Conservation (phyloP, 2,113 vertebrate genomes). For the Sakesphorus luctuosus region DNA sequence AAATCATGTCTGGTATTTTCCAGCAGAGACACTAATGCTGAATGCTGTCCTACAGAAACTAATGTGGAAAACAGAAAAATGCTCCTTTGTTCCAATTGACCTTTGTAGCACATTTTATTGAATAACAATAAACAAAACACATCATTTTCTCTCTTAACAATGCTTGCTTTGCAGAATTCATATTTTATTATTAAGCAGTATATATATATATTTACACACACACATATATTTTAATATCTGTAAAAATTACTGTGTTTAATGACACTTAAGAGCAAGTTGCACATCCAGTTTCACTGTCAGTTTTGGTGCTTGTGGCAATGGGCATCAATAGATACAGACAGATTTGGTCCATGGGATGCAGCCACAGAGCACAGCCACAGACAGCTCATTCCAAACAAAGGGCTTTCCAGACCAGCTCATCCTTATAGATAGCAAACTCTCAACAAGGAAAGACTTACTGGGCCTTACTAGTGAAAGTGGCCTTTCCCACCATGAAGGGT, state of each 20-base stretch:
- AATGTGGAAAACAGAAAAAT: not conserved
- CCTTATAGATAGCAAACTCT: not conserved
- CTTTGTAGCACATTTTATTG: not conserved
- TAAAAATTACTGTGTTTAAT: not conserved
- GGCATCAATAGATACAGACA: not conserved
- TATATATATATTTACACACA: too few relatives aligned
- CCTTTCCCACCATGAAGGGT: not conserved
- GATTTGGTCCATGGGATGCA: not conserved
- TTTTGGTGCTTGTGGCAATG: not conserved
- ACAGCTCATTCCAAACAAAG: not conserved
- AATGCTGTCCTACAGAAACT: not conserved
- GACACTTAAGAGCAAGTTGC: not conserved
- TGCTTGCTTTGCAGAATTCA: not conserved
- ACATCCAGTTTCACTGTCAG: not conserved
- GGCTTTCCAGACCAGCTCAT: not conserved
- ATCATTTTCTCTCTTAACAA: not conserved
- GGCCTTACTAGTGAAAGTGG: not conserved
- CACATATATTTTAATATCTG: not conserved
- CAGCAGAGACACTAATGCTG: not conserved
- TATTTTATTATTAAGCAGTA: not conserved
- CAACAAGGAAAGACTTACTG: not conserved
- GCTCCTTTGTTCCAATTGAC: not conserved
- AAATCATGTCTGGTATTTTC: not conserved
- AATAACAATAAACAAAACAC: not conserved
- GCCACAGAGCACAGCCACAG: not conserved